A percentile compares a stretch with the other conserved stretches of the same genome.
These are phyloP conservation scores for Pachyramphus minor DNA, from an alignment of 2,113 vertebrate species.

Conservation along the genomic window DNA sequence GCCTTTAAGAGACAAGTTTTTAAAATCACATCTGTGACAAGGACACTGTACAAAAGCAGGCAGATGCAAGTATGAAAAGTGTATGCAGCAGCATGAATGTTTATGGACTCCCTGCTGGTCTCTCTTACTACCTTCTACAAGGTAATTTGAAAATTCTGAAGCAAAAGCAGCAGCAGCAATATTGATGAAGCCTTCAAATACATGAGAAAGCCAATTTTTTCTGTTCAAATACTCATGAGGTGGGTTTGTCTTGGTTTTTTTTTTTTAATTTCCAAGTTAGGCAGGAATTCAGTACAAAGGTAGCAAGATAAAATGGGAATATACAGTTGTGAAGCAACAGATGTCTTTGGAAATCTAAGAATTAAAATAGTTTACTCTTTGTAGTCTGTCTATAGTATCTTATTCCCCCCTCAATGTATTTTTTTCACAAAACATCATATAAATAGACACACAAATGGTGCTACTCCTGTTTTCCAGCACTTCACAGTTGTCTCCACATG, in stretches of 20 bases:
- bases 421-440: neutral
- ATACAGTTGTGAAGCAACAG: neutral
- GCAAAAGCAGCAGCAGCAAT: neutral
- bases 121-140: neutral
- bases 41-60: neutral
- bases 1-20: neutral
- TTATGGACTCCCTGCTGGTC: neutral
- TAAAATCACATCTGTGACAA: neutral
- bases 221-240: neutral
- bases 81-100: neutral
- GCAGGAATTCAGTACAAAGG: neutral
- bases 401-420: rapidly evolving
- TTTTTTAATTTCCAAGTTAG: neutral
- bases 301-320: neutral
- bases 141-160: neutral
- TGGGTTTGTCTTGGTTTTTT: neutral
- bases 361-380: neutral
- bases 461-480: neutral
- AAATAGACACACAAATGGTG: neutral
- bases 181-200: neutral
- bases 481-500: rapidly evolving
- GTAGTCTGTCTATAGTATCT: neutral
- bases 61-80: neutral
- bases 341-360: neutral
- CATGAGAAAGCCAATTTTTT: neutral